Percentiles rank a stretch among this genome's conserved stretches.
Conservation (phyloP, 1,140 invertebrate genomes). For the Lepidurus arcticus region DNA sequence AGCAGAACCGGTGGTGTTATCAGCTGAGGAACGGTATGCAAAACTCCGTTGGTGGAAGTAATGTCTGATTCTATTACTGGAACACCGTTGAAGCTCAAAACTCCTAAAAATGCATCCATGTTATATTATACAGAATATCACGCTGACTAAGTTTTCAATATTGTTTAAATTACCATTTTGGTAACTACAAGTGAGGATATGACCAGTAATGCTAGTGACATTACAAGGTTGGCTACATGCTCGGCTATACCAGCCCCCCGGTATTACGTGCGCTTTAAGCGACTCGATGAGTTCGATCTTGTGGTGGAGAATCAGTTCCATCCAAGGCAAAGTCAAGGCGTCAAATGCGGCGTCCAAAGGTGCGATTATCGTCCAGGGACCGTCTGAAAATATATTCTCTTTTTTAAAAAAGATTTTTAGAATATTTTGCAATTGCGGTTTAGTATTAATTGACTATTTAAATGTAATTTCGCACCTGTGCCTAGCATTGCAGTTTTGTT, state of each 20-base stretch:
- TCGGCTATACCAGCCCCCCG: background rate
- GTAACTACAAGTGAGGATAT: slow-evolving; percentile 7
- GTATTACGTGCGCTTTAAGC: slow-evolving; percentile 23
- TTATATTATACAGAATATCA: background rate
- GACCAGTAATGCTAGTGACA: background rate
- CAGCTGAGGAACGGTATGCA: slow-evolving; percentile 28
- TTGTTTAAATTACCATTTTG: slow-evolving; percentile 7
- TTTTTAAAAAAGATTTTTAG: background rate
- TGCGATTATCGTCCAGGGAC: slow-evolving; percentile 24
- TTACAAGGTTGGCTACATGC: background rate
- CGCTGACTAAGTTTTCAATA: background rate
- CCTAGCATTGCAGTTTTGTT: slow-evolving; percentile 11
- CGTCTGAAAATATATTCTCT: slow-evolving; percentile 24
- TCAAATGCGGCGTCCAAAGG: slow-evolving; percentile 26
- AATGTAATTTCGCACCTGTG: background rate
- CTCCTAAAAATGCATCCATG: background rate
- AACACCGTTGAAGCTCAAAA: slow-evolving; percentile 26
- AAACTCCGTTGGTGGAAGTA: slow-evolving; percentile 31
- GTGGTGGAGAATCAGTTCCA: background rate
- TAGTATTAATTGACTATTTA: background rate
- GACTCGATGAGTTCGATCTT: background rate
- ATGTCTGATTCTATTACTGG: slow-evolving; percentile 32
- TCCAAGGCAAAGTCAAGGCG: background rate
- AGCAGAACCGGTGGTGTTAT: background rate
- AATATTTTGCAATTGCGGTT: background rate